Percentiles rank a stretch among this genome's conserved stretches.
Conservation (phyloP, 2,113 vertebrate species). For the Ceyx melanurus region DNA sequence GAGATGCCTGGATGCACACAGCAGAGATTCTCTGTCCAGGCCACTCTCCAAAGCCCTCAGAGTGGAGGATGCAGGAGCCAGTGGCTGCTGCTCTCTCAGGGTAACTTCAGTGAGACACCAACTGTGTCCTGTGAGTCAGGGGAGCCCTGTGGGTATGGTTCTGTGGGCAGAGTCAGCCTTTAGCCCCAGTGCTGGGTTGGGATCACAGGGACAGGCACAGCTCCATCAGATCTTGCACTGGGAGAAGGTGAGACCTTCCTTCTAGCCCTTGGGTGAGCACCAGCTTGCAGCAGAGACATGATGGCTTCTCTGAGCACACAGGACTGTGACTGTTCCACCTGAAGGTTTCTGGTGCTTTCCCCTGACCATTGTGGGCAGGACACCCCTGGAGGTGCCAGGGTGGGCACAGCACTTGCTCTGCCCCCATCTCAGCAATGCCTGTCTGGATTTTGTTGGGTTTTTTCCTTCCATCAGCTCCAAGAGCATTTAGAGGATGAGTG, state of each 20-base stretch:
- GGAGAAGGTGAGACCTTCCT: not conserved
- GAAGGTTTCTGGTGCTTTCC: not conserved
- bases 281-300: not conserved
- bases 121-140: not conserved
- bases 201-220: not conserved
- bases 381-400: not conserved
- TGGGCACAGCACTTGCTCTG: not conserved
- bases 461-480: not conserved
- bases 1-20: not conserved
- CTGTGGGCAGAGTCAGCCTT: not conserved
- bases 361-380: not conserved
- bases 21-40: not conserved
- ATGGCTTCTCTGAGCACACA: not conserved
- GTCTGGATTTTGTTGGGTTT: not conserved
- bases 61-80: not conserved
- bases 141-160: not conserved
- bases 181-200: not conserved
- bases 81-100: not conserved
- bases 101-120: not conserved
- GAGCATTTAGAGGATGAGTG: not conserved
- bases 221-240: not conserved
- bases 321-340: not conserved
- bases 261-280: not conserved
- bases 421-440: not conserved
- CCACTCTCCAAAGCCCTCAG: not conserved